Percentiles rank a stretch among this genome's conserved stretches.
phyloP scores from a whole-genome alignment of 1,140 invertebrate genomes.

The Melanaphis sacchari region DNA sequence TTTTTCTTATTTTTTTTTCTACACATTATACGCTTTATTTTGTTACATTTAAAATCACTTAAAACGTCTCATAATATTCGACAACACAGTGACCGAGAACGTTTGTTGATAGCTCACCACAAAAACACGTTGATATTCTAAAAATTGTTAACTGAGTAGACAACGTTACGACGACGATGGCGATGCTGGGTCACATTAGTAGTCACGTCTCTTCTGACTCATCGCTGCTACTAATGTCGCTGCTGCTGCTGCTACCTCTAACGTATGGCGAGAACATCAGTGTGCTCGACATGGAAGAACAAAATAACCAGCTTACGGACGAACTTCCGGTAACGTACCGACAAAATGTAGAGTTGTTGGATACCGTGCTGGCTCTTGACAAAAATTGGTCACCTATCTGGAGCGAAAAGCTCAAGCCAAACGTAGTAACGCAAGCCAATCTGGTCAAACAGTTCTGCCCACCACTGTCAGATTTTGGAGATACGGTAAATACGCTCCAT shows the following conservation, averaged over 20 bases:
- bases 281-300: background rate
- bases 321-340: background rate
- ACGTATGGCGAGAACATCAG: rapidly evolving
- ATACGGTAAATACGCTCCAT: background rate
- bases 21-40: background rate
- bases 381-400: background rate
- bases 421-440: rapidly evolving
- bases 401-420: background rate
- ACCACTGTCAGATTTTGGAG: background rate
- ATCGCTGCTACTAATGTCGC: background rate
- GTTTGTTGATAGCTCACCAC: background rate
- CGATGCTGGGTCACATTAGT: background rate
- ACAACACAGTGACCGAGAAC: background rate
- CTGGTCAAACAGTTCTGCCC: background rate
- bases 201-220: background rate
- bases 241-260: background rate
- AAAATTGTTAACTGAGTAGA: background rate
- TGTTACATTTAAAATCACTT: background rate
- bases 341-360: background rate
- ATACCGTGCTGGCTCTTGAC: background rate
- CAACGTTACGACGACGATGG: background rate
- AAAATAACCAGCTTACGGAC: background rate
- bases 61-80: background rate
- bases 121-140: background rate
- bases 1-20: background rate